phyloP scores from a whole-genome alignment of 2,113 vertebrate genomes.

The Petroica traversi region DNA sequence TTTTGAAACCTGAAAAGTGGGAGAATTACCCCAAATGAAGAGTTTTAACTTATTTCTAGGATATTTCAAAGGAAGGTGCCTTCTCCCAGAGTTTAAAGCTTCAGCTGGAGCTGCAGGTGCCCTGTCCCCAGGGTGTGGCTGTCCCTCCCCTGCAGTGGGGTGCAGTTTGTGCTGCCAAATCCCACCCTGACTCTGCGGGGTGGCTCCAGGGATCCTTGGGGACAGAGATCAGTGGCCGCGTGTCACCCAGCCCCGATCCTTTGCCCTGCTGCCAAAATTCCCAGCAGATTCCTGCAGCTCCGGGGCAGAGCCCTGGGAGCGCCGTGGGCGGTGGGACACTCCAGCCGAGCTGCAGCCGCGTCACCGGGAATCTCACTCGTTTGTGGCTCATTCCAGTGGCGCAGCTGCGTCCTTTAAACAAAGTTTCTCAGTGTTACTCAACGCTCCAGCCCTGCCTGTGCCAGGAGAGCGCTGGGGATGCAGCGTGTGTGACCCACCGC shows the following conservation, averaged over 20 bases:
- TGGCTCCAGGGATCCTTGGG: not conserved
- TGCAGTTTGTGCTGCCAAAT: not conserved
- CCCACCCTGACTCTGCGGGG: not conserved
- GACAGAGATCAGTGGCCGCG: accelerated
- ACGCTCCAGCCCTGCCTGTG: not conserved
- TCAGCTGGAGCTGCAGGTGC: not conserved
- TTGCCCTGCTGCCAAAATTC: too few relatives aligned
- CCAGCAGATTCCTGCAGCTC: not conserved
- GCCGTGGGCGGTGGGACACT: conserved; percentile 25
- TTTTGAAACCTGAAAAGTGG: not conserved
- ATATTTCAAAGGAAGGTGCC: not conserved
- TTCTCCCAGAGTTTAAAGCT: not conserved
- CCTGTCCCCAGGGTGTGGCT: not conserved
- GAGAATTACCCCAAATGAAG: not conserved
- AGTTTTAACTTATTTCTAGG: not conserved
- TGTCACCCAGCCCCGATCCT: not conserved
- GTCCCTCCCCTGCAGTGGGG: not conserved
- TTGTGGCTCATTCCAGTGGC: conserved; percentile 35
- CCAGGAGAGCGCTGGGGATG: not conserved
- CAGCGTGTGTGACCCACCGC: not conserved
- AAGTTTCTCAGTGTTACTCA: not conserved
- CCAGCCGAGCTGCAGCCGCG: not conserved
- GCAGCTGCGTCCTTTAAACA: conserved; percentile 65
- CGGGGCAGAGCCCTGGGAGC: not conserved
- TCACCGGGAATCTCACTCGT: conserved; percentile 36